Percentiles rank a stretch among this genome's conserved stretches.
phyloP scores from a whole-genome alignment of 2,797 vertebrate genomes.

The Acanthis flammea region DNA sequence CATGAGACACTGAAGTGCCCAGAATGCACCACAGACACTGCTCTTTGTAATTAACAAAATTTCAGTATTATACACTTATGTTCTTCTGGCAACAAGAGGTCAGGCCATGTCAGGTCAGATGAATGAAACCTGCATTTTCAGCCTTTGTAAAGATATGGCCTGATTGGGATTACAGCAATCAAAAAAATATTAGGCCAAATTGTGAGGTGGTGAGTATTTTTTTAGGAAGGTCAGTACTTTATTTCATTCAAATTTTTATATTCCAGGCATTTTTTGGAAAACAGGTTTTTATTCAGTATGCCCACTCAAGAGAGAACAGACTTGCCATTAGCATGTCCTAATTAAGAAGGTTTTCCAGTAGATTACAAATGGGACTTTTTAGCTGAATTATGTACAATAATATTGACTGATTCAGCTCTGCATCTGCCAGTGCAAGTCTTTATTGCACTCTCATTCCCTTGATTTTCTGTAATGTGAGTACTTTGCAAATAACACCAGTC shows the following conservation, averaged over 20 bases:
- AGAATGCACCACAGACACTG: neutral
- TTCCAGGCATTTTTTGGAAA: neutral
- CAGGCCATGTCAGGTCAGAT: neutral
- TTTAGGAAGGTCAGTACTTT: neutral
- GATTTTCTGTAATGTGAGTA: neutral
- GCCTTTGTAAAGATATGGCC: neutral
- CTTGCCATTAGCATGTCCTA: neutral
- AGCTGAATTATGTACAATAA: neutral
- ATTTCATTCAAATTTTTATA: neutral
- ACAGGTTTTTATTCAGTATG: neutral
- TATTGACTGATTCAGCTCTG: slow-evolving; percentile 7
- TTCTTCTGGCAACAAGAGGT: neutral
- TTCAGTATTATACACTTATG: rapidly evolving
- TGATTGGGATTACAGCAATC: neutral
- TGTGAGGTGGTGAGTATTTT: neutral
- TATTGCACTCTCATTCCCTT: neutral
- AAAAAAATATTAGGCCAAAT: neutral
- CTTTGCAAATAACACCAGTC: neutral
- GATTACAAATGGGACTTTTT: neutral
- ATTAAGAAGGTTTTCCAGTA: neutral
- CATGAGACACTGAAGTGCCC: neutral
- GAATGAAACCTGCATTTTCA: neutral
- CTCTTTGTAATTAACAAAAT: neutral
- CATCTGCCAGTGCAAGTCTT: neutral
- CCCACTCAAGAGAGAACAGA: neutral